phyloP scores from a whole-genome alignment of 35 echinoderm and acorn worm species.

The Acanthaster planci region DNA sequence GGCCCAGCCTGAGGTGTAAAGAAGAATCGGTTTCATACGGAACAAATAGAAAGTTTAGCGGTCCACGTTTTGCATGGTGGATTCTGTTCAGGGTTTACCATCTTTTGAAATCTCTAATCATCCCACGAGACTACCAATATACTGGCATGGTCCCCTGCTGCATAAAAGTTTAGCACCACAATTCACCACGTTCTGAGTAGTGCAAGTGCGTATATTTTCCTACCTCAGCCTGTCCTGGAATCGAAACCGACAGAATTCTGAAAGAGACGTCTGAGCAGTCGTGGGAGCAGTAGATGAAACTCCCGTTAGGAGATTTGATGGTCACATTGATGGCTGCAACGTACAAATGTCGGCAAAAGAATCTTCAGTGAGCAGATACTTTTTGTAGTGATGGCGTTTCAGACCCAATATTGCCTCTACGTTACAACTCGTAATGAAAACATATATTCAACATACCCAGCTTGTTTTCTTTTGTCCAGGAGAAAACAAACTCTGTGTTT shows the following conservation, averaged over 20 bases:
- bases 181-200: no score
- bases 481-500: constrained; percentile 19
- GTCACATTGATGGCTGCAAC: neutral
- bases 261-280: constrained; percentile 3
- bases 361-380: no score
- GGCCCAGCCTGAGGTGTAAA: neutral
- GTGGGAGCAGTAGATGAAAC: neutral
- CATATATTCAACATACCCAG: neutral
- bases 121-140: neutral
- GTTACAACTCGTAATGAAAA: no score
- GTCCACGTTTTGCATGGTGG: neutral
- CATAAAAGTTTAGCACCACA: no score
- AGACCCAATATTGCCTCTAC: no score
- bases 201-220: no score
- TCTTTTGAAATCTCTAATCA: neutral
- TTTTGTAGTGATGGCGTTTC: no score
- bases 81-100: neutral
- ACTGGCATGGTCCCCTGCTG: no score
- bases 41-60: neutral
- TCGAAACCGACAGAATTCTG: neutral
- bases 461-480: neutral
- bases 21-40: neutral
- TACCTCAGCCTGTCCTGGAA: constrained; percentile 16
- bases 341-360: no score
- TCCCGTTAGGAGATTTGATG: neutral